Percentiles rank a stretch among this genome's conserved stretches.
Evolutionary conservation across 2,113 vertebrate species (phyloP).

Genomic region (Macrotis lagotis): DNA sequence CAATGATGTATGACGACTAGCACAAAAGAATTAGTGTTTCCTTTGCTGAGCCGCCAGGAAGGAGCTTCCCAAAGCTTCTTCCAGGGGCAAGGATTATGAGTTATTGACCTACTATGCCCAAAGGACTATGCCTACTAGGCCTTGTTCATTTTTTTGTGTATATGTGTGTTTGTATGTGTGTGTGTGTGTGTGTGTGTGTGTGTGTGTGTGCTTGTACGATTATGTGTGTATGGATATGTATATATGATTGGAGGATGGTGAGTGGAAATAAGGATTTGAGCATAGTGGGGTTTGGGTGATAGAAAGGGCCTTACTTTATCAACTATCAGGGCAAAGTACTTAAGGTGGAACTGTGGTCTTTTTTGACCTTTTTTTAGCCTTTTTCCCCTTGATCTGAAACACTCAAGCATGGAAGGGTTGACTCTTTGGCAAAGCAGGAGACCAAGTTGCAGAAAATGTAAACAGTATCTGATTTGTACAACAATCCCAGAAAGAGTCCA

Average conservation of each 20-base stretch:
- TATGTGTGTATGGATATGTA: too few relatives aligned
- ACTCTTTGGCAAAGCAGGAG: neutral
- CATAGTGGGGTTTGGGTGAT: neutral
- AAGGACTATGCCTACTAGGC: constrained; percentile 12
- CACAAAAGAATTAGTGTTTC: constrained; percentile 2
- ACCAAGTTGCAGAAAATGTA: neutral
- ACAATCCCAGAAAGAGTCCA: neutral
- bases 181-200: too few relatives aligned
- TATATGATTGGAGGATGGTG: too few relatives aligned
- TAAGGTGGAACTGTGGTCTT: neutral
- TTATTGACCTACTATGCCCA: neutral
- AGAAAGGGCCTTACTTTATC: neutral
- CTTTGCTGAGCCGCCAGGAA: constrained; percentile 4
- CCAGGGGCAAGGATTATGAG: neutral
- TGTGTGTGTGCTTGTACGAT: too few relatives aligned
- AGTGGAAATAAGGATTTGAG: neutral
- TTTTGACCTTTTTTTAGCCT: neutral
- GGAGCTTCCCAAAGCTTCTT: neutral
- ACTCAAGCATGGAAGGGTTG: neutral
- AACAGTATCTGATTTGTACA: neutral
- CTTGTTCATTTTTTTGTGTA: constrained; percentile 1
- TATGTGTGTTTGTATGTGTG: neutral
- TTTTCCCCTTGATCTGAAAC: constrained; percentile 13
- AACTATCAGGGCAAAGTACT: neutral
- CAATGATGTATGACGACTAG: neutral